Evolutionary conservation across 2,888 invertebrate genomes (phyloP).

Genomic region (Pyrochroa serraticornis): DNA sequence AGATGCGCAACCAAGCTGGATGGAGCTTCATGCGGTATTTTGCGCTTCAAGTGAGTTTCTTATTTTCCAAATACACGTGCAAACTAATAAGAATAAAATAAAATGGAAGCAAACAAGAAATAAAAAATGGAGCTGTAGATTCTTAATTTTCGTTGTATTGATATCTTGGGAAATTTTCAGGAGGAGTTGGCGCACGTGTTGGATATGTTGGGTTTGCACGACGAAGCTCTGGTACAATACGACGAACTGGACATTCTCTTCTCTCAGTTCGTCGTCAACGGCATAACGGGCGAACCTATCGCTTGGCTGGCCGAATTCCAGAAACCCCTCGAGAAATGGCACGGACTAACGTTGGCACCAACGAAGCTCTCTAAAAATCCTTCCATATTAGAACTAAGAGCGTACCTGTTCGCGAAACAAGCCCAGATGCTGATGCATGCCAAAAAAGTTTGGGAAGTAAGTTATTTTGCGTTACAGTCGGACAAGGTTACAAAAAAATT

Average conservation of each 20-base stretch:
- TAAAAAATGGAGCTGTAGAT: too few species aligned
- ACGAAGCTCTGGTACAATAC: constrained; percentile 95
- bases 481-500: background rate
- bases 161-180: constrained; percentile 59
- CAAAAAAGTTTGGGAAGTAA: constrained; percentile 81
- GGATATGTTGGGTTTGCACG: constrained; percentile 91
- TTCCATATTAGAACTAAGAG: constrained; percentile 87
- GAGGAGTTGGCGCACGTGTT: constrained; percentile 95
- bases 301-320: constrained; percentile 83
- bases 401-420: constrained; percentile 92
- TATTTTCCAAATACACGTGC: too few species aligned
- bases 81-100: too few species aligned
- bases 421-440: constrained; percentile 80
- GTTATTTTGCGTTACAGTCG: constrained; percentile 35
- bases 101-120: too few species aligned
- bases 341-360: constrained; percentile 73
- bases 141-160: background rate
- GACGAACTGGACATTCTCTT: constrained; percentile 97
- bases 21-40: constrained; percentile 98
- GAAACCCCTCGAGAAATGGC: constrained; percentile 80
- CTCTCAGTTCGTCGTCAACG: constrained; percentile 94
- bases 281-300: constrained; percentile 85
- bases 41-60: constrained; percentile 74
- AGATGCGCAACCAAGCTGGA: constrained; percentile 84
- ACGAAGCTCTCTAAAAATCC: constrained; percentile 68